Evolutionary conservation across 92 coral and sea anemone genomes (phyloP).

Genomic region (Zoanthus sociatus): DNA sequence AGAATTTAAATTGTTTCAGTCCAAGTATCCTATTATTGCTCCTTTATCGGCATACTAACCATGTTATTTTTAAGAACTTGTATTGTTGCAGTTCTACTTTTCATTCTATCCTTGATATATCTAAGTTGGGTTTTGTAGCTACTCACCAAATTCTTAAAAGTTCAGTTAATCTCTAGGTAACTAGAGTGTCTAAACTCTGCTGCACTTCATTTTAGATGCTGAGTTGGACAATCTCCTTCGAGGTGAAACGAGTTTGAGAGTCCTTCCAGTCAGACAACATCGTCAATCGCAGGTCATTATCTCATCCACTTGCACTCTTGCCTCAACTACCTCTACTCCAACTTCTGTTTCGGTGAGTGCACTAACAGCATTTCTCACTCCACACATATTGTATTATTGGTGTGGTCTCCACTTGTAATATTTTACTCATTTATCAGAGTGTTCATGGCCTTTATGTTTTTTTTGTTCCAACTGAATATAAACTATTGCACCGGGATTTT

Average conservation of each 20-base stretch:
- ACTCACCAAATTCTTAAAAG: too few species aligned
- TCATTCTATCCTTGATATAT: too few species aligned
- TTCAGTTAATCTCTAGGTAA: too few species aligned
- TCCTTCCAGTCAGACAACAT: slow-evolving; percentile 89
- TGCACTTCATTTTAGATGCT: slow-evolving; percentile 62
- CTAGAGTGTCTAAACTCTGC: not conserved
- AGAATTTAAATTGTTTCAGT: too few species aligned
- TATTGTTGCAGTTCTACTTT: too few species aligned
- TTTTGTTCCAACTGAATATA: not conserved
- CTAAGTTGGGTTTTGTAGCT: too few species aligned
- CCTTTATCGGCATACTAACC: too few species aligned
- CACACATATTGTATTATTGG: not conserved
- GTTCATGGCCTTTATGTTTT: not conserved
- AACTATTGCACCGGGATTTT: not conserved
- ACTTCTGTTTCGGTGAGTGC: slow-evolving; percentile 70
- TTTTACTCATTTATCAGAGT: not conserved
- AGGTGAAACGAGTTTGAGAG: slow-evolving; percentile 83
- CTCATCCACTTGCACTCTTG: slow-evolving; percentile 72
- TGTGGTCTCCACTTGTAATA: not conserved
- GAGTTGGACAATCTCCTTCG: slow-evolving; percentile 86
- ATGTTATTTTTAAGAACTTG: too few species aligned
- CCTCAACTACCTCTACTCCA: slow-evolving; percentile 52
- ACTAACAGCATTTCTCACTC: slow-evolving; percentile 2
- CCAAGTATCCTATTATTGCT: too few species aligned
- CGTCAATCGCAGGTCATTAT: slow-evolving; percentile 92